Conservation (phyloP, 1,140 invertebrate genomes). For the Teleogryllus occipitalis region DNA sequence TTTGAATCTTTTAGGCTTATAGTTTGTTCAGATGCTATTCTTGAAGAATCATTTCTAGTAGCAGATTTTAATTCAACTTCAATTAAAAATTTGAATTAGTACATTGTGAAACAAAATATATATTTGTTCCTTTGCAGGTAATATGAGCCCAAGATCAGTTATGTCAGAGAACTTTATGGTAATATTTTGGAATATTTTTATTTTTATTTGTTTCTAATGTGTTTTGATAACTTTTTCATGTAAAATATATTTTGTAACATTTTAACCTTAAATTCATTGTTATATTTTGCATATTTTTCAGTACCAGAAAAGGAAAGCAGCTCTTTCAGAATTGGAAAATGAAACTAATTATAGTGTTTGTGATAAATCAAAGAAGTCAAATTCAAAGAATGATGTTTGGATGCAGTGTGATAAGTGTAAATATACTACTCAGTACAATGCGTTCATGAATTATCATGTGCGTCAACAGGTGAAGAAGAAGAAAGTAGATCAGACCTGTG, state of each 20-base stretch:
- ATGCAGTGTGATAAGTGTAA: constrained; percentile 38
- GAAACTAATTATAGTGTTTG: constrained; percentile 19
- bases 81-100: background rate
- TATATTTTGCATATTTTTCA: constrained; percentile 21
- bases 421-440: constrained; percentile 35
- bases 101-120: no score
- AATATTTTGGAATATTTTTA: background rate
- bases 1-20: no score
- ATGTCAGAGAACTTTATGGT: background rate
- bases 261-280: background rate
- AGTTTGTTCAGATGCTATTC: no score
- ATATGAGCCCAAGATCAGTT: background rate
- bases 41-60: no score
- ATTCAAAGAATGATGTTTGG: constrained; percentile 27
- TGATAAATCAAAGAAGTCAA: constrained; percentile 25
- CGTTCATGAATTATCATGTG: constrained; percentile 34
- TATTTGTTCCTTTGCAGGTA: background rate
- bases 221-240: no score
- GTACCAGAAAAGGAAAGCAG: constrained; percentile 27
- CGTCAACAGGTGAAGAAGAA: constrained; percentile 30
- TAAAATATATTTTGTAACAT: background rate
- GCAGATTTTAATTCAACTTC: background rate
- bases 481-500: background rate
- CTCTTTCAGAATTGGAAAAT: constrained; percentile 15
- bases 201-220: background rate